Base-by-base conservation (phyloP, 2,888 invertebrate genomes). In the Bombylius major region DNA sequence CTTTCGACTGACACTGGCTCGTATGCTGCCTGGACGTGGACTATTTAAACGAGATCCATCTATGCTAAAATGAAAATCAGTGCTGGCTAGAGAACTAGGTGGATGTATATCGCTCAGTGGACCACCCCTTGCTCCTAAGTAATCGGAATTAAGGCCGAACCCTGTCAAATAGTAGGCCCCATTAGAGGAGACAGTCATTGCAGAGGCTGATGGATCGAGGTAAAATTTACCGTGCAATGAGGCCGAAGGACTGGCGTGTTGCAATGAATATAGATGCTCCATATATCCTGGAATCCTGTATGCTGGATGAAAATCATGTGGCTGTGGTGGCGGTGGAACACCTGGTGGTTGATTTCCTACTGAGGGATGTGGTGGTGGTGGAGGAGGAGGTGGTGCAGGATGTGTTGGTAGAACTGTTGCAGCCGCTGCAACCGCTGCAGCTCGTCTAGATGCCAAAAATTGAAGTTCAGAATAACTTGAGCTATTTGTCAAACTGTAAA, bases 31-130 rank as follows among this genome's bases (percentile, higher is more conserved):
- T 2, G 78, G 76, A 48, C 83, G 75, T 4, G 88, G 86, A 70
- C 86, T 87, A 62, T 84, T 83, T 59, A 87, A 72, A 6, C 64
- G 60, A 13, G 83, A 83, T 65, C 82, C 89, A 77, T 95, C 94
- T 75, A 94, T 80, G 69, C 93, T 91, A 69, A 93, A 90, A 62
- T 87, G 88, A 66, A 93, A 87, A 67, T 93, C 93, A 60, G 91
- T 87, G 66, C 90, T 91, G 50, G 91, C 89, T 62, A 87, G 78
- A 56, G 86, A 85, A 66, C 79, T 84, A 2, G 63, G 59, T 57
- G 79, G 81, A 70, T 82, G 79, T 23, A 79, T 66, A 57, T 80
- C 79, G 44, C 67, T 66, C 3, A 74, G 54, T 1, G 71, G 66
- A 60, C 69, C 77, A 60, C 69, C 77, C 60, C 81, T 70, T 39